Percentiles rank a stretch among this genome's conserved stretches.
phyloP scores from a whole-genome alignment of 2,797 vertebrate species.

The Iguana delicatissima region DNA sequence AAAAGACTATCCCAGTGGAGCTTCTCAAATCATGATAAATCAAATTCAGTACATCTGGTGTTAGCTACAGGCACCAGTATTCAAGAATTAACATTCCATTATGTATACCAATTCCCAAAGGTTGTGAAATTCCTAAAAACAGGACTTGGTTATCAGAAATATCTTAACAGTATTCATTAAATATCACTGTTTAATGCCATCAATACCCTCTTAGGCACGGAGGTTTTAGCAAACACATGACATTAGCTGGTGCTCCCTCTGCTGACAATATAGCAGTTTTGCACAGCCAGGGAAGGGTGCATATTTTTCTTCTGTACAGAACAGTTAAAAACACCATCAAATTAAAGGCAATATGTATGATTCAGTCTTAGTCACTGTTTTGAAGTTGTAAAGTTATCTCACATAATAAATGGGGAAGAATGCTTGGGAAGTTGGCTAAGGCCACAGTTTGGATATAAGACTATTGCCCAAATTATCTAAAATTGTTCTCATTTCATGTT shows the following conservation, averaged over 20 bases:
- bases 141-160: background rate
- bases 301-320: background rate
- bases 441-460: background rate
- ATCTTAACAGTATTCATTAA: background rate
- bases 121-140: background rate
- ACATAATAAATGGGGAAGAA: background rate
- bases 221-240: conserved; percentile 38
- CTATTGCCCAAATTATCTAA: background rate
- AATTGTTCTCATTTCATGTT: background rate
- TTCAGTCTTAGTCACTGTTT: background rate
- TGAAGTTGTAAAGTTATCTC: background rate
- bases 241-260: conserved; percentile 41
- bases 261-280: conserved; percentile 36
- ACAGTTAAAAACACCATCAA: background rate
- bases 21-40: background rate
- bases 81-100: background rate
- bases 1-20: background rate
- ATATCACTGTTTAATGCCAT: background rate
- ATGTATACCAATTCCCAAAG: background rate
- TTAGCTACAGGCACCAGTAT: background rate
- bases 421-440: background rate
- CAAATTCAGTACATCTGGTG: background rate
- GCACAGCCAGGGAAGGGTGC: conserved; percentile 20
- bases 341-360: background rate
- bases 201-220: background rate